Evolutionary conservation across 2,888 invertebrate species (phyloP).

Genomic region (Eupelmus urozonus): DNA sequence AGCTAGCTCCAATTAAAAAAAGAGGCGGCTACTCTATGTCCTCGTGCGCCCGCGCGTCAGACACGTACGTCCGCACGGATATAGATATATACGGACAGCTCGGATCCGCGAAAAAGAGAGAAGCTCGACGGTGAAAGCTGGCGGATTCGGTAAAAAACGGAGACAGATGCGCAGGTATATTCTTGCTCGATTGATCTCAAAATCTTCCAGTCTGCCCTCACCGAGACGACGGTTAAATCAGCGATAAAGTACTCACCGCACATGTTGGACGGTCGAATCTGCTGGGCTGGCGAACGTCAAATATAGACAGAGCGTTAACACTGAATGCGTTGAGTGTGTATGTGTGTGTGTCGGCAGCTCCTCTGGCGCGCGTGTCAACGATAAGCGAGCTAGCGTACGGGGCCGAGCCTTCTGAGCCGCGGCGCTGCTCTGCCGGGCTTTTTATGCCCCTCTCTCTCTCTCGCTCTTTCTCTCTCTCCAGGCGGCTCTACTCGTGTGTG

Average conservation of each 20-base stretch:
- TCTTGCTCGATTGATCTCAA: neutral
- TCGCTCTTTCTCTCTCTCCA: neutral
- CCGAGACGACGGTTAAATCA: too few species aligned
- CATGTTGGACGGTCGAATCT: conserved; percentile 8
- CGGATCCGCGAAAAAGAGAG: neutral
- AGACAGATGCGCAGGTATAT: neutral
- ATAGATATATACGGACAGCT: neutral
- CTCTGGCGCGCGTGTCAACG: neutral
- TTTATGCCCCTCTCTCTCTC: conserved; percentile 41
- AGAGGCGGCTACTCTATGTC: neutral
- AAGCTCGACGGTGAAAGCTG: neutral
- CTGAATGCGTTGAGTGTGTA: neutral
- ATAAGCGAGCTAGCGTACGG: neutral
- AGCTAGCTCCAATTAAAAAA: neutral
- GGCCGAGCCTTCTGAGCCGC: conserved; percentile 44
- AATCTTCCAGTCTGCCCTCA: too few species aligned
- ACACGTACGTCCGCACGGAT: neutral
- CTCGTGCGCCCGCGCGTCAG: neutral
- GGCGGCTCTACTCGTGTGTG: neutral
- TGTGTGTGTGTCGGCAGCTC: neutral
- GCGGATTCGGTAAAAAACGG: neutral
- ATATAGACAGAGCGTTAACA: too few species aligned
- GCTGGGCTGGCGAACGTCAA: neutral
- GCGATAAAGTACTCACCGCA: conserved; percentile 31
- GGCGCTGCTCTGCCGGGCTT: conserved; percentile 43